Evolutionary conservation across 2,113 vertebrate species (phyloP), one percentile per base, ranked within the genome.

Genomic region (Pangasianodon gigas): DNA sequence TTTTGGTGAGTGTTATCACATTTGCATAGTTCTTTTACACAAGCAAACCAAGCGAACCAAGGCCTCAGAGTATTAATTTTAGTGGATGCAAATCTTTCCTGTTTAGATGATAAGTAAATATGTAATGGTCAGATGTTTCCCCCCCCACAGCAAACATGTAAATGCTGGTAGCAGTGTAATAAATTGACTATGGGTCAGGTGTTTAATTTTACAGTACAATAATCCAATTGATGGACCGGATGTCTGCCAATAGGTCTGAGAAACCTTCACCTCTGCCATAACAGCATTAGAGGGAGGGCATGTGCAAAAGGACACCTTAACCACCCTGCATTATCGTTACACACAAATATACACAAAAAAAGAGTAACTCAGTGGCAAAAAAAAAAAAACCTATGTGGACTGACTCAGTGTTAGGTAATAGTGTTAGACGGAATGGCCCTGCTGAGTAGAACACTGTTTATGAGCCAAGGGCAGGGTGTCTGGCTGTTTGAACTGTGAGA

Each of bases 401-500:
- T 41, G 51, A 58, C 10, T 56, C 71, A 81, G 46, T 29, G 9
- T 56, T 32, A 19, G 74, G 44, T 87, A 56, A 87, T 58, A 54
- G 13, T 83, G 80, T 84, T 37, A 41, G 32, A 58, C 41, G 19
- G 82, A 41, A 84, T 84, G 77, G 58, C 54, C 46, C 85, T 65
- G 65, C 74, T 90, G 41, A 67, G n/a, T 86, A 84, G 88, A 89
- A 87, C 84, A 88, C 84, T 86, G 82, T 89, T 74, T 91, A 62
- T 83, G 2, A 84, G 69, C 54, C 0, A 10, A 32, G 85, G 58
- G 46, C 83, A 85, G 87, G 75, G 44, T 29, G 18, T 24, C 83
- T 91, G 79, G 65, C 52, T 91, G 81, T 71, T 88, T 91, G 81
- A 89, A 91, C 90, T 87, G 44, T 54, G 81, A 85, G 69, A 90